Conservation (phyloP, 2,113 vertebrate genomes). For the Garra rufa region DNA sequence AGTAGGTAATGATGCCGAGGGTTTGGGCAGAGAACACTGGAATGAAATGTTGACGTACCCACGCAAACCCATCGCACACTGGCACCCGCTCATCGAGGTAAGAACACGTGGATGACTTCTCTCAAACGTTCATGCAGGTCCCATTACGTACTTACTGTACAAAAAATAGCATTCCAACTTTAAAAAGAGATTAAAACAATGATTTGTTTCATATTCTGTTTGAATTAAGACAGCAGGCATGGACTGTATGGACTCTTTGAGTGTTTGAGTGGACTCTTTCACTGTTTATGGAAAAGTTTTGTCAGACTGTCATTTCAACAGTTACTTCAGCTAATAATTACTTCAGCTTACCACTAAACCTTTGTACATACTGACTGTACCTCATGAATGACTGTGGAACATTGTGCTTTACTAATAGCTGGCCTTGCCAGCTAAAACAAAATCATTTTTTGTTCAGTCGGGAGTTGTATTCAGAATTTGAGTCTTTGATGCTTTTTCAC, state of each 20-base stretch:
- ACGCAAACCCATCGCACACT: slow-evolving; percentile 96
- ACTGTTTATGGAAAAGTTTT: not conserved
- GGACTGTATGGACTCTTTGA: not conserved
- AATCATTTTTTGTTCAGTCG: too few relatives aligned
- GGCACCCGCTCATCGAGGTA: slow-evolving; percentile 97
- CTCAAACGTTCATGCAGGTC: not conserved
- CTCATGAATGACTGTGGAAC: too few relatives aligned
- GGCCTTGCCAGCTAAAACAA: not conserved
- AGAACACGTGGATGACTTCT: slow-evolving; percentile 59
- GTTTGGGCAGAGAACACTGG: slow-evolving; percentile 95
- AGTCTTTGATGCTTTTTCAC: not conserved
- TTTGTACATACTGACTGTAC: too few relatives aligned
- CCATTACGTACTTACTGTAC: not conserved
- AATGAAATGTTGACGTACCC: slow-evolving; percentile 97
- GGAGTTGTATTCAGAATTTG: not conserved
- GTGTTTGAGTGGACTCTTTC: too few relatives aligned
- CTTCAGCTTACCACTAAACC: too few relatives aligned
- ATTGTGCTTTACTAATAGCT: too few relatives aligned
- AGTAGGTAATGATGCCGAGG: slow-evolving; percentile 93
- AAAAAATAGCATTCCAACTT: not conserved
- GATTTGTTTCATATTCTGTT: not conserved
- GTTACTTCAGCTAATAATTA: too few relatives aligned
- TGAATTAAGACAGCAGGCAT: not conserved
- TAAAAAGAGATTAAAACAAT: not conserved
- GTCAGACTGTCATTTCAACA: too few relatives aligned